Conservation (phyloP, 2,888 invertebrate species). For the Nomada lathburiana region DNA sequence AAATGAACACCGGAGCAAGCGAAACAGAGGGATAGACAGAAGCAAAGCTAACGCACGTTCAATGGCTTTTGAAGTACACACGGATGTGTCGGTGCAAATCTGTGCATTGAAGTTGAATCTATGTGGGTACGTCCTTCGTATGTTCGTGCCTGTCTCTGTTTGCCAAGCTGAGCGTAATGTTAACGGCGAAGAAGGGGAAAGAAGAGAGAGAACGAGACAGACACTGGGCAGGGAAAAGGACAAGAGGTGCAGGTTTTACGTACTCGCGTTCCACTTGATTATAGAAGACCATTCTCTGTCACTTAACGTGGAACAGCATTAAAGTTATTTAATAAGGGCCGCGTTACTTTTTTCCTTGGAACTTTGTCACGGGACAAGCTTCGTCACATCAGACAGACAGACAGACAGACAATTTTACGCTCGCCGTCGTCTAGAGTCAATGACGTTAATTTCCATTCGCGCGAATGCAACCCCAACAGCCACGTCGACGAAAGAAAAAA, state of each 20-base stretch:
- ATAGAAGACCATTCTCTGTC: slow-evolving; percentile 63
- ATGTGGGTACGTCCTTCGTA: slow-evolving; percentile 66
- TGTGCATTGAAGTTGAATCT: slow-evolving; percentile 25
- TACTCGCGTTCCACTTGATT: slow-evolving; percentile 51
- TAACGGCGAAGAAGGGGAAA: slow-evolving; percentile 49
- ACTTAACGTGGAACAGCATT: slow-evolving; percentile 22
- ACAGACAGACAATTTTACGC: slow-evolving; percentile 14
- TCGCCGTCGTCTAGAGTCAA: not conserved
- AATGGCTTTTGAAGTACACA: slow-evolving; percentile 46
- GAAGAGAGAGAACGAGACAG: slow-evolving; percentile 22
- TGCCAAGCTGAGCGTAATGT: slow-evolving; percentile 71
- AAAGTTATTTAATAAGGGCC: slow-evolving; percentile 48
- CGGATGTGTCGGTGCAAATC: slow-evolving; percentile 15
- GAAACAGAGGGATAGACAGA: slow-evolving; percentile 2
- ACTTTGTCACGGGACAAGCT: slow-evolving; percentile 11
- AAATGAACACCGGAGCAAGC: not conserved
- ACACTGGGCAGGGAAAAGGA: slow-evolving; percentile 29
- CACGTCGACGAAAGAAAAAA: not conserved
- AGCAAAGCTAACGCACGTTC: slow-evolving; percentile 44
- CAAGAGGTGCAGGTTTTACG: slow-evolving; percentile 43
- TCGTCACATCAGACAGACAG: not conserved
- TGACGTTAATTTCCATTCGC: slow-evolving; percentile 27
- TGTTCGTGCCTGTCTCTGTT: slow-evolving; percentile 69
- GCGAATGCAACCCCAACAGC: slow-evolving; percentile 2
- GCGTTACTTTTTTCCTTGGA: not conserved